phyloP scores from a whole-genome alignment of 2,113 vertebrate genomes.

The Siniperca chuatsi region DNA sequence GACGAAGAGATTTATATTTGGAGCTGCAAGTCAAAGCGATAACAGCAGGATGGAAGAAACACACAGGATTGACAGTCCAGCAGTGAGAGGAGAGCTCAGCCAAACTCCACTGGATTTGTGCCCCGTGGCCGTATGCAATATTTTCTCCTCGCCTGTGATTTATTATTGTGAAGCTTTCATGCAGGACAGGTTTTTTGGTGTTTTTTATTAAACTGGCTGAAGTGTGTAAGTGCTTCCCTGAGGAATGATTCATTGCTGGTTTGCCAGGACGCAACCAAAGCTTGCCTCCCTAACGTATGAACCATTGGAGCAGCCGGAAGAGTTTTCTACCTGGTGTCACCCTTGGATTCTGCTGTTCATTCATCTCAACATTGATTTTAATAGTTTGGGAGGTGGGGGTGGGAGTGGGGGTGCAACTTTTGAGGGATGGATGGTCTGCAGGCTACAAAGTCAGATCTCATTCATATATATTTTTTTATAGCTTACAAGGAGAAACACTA shows the following conservation, averaged over 20 bases:
- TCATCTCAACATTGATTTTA: slow-evolving; percentile 76
- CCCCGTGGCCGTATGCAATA: slow-evolving; percentile 27
- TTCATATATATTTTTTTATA: slow-evolving; percentile 69
- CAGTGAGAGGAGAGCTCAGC: slow-evolving; percentile 21
- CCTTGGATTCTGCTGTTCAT: slow-evolving; percentile 51
- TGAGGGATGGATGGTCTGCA: slow-evolving; percentile 57
- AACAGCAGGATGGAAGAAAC: slow-evolving; percentile 29
- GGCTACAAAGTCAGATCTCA: slow-evolving; percentile 59
- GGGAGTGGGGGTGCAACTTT: background rate
- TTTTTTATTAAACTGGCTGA: slow-evolving; percentile 78
- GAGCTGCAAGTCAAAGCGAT: slow-evolving; percentile 34
- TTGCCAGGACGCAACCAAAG: slow-evolving; percentile 47
- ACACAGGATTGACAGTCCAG: slow-evolving; percentile 48
- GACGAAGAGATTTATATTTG: slow-evolving; percentile 30
- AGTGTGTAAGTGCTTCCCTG: slow-evolving; percentile 69
- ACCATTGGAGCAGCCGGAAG: slow-evolving; percentile 55
- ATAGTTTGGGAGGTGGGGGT: slow-evolving; percentile 28
- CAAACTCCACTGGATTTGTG: slow-evolving; percentile 44
- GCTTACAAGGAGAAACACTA: slow-evolving; percentile 62
- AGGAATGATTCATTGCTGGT: slow-evolving; percentile 75
- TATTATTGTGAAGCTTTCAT: slow-evolving; percentile 64
- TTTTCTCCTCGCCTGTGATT: slow-evolving; percentile 60
- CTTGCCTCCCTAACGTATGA: slow-evolving; percentile 71
- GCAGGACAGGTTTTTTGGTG: slow-evolving; percentile 64
- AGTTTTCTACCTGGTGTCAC: slow-evolving; percentile 66